Base-by-base conservation (phyloP, 2,113 vertebrate genomes). In the Apteryx mantelli region DNA sequence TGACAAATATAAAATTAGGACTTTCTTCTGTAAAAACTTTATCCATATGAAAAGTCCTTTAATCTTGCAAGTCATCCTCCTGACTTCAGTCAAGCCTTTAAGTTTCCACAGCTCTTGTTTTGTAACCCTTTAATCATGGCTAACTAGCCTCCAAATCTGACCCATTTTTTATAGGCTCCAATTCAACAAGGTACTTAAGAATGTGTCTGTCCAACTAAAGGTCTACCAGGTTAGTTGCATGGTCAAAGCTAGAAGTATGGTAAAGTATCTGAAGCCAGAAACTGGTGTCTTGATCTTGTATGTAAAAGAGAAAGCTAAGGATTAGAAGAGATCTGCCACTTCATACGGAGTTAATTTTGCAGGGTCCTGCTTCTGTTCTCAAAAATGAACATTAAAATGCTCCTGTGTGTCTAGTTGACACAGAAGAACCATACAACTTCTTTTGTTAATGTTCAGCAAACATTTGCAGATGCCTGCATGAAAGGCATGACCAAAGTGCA, bases 341-440 rank as follows among this genome's bases (percentile, higher is more conserved):
- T 79, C 48, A 71, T 44, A n/a, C 4, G 6, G 30, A 0, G 65
- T 84, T 87, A 24, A 65, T 89, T 79, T 89, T 74, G 42, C 26
- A 63, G 56, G 32, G 12, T 75, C 55, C 20, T 82, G 34, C 60
- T 89, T 82, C 20, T 40, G 30, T 55, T 80, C 36, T 68, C 58
- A 80, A 5, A 91, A 96, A 75, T 48, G 1, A 32, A 53, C 25
- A 30, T 32, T 42, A 83, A 94, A 95, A 25, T n/a, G 46, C 28
- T 82, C 34, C 38, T 0, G 0, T 36, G 1, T 20, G 8, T 56
- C 25, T 0, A 1, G 19, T 1, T 88, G 68, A 26, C 60, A 75
- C 6, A 50, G 74, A 58, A 77, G 12, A 70, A 53, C 22, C 46
- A 24, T 30, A 28, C 25, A 66, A 42, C 60, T 86, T 89, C 10